Base-by-base conservation (phyloP, 2,888 invertebrate genomes). In the Agonopterix alstromeriana region DNA sequence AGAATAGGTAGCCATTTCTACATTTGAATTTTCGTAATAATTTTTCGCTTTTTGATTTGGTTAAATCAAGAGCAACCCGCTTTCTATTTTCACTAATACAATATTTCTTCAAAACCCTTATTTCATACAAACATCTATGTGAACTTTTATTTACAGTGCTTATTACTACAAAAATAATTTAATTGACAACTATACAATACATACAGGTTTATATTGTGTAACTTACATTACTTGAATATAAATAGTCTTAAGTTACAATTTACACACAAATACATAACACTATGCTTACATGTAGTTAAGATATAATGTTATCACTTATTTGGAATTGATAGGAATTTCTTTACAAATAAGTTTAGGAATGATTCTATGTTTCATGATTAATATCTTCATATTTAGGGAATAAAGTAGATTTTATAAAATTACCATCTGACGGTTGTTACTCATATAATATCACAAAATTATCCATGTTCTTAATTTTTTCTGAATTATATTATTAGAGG, bases 141-240 rank as follows among this genome's bases (percentile, higher is more conserved):
- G 80, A 72, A 61, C 70, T 65, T 61, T 51, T 85, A 85, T 87
- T 50, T 87, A 87, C 87, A 87, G 81, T 87, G 84, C 77, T 84
- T 84, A 87, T 50, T 60, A 27, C 87, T 86, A 87, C 75, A 87
- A 85, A 87, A 88, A 88, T 88, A 87, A 88, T 87, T 88, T 88
- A 87, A 65, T 81, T 71, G 73, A 82, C 73, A 73, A 73, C 82
- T 86, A 82, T 87, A 87, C 84, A 85, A 64, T 82, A 80, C 77
- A 73, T 84, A 83, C 79, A 83, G 63, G 64, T 69, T 66, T 59
- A 64, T 54, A 67, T 70, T 27, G 27, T 27, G 27, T 27, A 67
- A 60, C 53, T 59, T 63, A 72, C 58, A 12, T 50, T n/a, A 67
- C 58, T 70, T 69, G 65, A 77, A 77, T 80, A 82, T 82, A 83